Conservation (phyloP, 2,797 vertebrate genomes). For the Cheracebus regulus region DNA sequence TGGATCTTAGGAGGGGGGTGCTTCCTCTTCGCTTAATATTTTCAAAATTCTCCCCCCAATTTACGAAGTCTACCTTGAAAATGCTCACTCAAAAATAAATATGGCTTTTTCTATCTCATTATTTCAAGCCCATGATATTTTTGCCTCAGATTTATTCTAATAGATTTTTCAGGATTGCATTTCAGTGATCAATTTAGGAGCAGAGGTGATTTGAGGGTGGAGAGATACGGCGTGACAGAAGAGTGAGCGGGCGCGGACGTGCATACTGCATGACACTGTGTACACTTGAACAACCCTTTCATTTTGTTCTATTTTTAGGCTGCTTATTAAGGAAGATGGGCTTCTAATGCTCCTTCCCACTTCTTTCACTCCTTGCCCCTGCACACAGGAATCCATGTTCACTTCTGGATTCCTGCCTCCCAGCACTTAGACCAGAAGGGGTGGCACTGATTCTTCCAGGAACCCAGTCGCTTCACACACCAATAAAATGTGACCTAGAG, state of each 20-base stretch:
- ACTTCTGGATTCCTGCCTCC: accelerated
- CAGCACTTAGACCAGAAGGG: neutral
- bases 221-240: accelerated
- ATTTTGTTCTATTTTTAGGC: neutral
- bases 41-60: neutral
- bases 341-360: neutral
- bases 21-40: neutral
- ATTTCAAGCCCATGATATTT: neutral
- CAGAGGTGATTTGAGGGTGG: accelerated
- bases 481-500: neutral
- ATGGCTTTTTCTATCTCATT: neutral
- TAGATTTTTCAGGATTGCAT: accelerated
- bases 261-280: accelerated
- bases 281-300: neutral
- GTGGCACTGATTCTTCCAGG: accelerated
- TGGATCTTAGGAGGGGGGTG: neutral
- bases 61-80: neutral
- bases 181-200: accelerated
- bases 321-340: no score
- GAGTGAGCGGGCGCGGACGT: accelerated
- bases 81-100: neutral
- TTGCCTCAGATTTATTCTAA: accelerated
- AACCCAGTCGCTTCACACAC: neutral
- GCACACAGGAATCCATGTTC: accelerated
- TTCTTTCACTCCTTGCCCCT: neutral